Percentiles rank a stretch among this genome's conserved stretches.
phyloP scores from a whole-genome alignment of 2,113 vertebrate species.

The Natator depressus region DNA sequence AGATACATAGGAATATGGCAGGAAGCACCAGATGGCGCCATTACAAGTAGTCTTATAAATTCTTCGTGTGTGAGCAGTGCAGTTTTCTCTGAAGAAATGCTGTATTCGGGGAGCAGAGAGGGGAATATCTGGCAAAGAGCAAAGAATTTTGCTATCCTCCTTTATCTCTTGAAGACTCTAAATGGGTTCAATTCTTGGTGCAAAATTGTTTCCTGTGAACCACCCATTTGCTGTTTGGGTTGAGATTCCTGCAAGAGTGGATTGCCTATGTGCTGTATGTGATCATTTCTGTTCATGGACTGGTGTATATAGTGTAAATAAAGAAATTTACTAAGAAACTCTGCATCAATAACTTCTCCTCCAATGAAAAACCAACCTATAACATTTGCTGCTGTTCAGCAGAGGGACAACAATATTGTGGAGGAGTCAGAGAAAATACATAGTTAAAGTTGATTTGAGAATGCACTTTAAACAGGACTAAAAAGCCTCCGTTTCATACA shows the following conservation, averaged over 20 bases:
- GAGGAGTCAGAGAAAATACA: background rate
- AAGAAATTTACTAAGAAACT: background rate
- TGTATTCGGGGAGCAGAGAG: background rate
- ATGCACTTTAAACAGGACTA: background rate
- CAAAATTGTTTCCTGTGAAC: background rate
- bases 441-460: background rate
- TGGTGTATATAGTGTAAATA: background rate
- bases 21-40: background rate
- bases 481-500: background rate
- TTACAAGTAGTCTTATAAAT: background rate
- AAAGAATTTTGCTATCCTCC: background rate
- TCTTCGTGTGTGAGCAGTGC: background rate
- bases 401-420: fast-evolving
- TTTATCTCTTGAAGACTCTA: background rate
- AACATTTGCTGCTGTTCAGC: background rate
- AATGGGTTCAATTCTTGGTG: background rate
- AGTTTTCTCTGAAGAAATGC: background rate
- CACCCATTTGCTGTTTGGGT: background rate
- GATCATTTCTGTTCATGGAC: background rate
- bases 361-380: background rate
- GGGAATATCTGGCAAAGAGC: background rate
- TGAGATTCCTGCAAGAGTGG: background rate
- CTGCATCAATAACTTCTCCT: background rate
- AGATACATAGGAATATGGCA: background rate
- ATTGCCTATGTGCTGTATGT: fast-evolving